Base-by-base conservation (phyloP, 2,113 vertebrate genomes). In the Mus pahari region DNA sequence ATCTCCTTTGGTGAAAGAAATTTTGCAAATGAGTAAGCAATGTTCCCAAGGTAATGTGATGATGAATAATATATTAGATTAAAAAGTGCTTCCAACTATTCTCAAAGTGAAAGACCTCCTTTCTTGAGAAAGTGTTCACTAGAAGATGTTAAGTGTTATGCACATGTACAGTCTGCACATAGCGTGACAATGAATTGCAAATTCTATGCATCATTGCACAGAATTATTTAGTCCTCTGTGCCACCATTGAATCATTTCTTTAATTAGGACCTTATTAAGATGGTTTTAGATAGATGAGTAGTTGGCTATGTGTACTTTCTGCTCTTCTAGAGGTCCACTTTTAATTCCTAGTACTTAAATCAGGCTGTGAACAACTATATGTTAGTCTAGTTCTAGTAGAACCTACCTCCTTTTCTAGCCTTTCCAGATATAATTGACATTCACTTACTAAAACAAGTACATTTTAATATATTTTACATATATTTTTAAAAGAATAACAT, bases 21-120 rank as follows among this genome's bases (percentile, higher is more conserved):
- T 86, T 92, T 50, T 86, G 28, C 11, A 95, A 93, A 66, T 71
- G 68, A 28, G 14, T 33, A 93, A 93, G 53, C 64, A 90, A 33
- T 55, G 16, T 73, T 90, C 5, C 5, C 48, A 50, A 71, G 45
- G 19, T 28, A 93, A 74, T 71, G 4, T 81, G 45, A 64, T 26
- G 45, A 86, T 89, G 53, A 92, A 78, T 88, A 94, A 58, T 77
- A 77, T 92, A 89, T 92, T 87, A 83, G 20, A 58, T 0, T 0
- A 58, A 22, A 68, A 91, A 48, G 33, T 87, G 2, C 31, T 70
- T 92, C 48, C 31, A 93, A 95, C 92, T 42, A 9, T 31, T 81
- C 55, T 91, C 22, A 24, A 39, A 83, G 86, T 71, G 3, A 60
- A 19, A 50, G 13, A 10, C 2, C 6, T 7, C 64, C 36, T 45